phyloP scores from a whole-genome alignment of 2,797 vertebrate species.

The Phataginus tricuspis region DNA sequence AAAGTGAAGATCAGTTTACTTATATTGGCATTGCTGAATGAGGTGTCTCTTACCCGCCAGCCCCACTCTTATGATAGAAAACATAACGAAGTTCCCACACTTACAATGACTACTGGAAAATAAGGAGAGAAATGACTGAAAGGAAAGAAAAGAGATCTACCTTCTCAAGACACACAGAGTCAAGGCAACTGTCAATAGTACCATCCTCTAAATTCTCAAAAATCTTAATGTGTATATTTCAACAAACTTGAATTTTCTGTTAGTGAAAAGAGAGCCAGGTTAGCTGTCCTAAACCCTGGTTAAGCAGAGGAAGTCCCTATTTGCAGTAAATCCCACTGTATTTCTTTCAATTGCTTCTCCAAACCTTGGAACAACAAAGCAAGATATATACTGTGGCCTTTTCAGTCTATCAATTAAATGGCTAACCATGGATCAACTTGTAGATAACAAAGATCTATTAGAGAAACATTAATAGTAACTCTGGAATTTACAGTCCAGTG shows the following conservation, averaged over 20 bases:
- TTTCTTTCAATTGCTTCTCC: background rate
- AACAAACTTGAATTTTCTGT: background rate
- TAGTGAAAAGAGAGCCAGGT: background rate
- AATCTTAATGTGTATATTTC: background rate
- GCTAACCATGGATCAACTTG: background rate
- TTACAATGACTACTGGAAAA: background rate
- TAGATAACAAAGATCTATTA: conserved; percentile 2
- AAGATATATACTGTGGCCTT: background rate
- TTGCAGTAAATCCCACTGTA: background rate
- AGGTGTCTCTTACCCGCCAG: background rate
- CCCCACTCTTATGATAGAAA: background rate
- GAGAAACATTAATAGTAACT: conserved; percentile 19
- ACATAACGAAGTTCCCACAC: background rate
- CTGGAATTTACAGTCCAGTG: background rate
- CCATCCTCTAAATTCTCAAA: background rate
- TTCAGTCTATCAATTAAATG: background rate
- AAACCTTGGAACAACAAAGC: background rate
- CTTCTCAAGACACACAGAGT: background rate
- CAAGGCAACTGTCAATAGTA: background rate
- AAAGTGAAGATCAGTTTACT: background rate
- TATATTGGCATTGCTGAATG: background rate
- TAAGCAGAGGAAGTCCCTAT: background rate
- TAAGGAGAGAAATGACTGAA: background rate
- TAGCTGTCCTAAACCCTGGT: background rate
- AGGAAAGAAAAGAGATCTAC: background rate